Conservation (phyloP, 2,113 vertebrate genomes). For the Empidonax traillii region DNA sequence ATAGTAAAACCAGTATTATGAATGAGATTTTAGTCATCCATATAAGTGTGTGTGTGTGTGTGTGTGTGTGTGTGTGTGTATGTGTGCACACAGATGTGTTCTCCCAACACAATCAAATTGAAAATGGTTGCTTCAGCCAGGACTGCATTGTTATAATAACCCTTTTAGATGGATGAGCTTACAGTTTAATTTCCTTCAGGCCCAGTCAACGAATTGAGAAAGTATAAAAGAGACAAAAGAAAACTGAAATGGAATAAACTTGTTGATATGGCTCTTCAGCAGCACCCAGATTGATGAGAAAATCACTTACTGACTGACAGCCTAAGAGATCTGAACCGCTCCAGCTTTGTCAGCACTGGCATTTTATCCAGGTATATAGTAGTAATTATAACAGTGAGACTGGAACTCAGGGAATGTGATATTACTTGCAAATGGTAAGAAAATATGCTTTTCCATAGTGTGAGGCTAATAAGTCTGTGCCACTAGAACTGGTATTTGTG, state of each 20-base stretch:
- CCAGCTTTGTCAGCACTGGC: not conserved
- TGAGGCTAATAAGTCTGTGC: not conserved
- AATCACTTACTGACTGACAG: not conserved
- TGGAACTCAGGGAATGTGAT: not conserved
- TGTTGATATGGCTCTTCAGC: not conserved
- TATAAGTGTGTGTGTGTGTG: accelerated
- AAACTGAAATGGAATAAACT: not conserved
- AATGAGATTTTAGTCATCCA: not conserved
- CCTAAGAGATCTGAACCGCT: not conserved
- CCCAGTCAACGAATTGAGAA: not conserved
- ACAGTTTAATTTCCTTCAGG: not conserved
- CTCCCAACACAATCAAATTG: not conserved
- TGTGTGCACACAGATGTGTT: not conserved
- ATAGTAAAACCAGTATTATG: not conserved
- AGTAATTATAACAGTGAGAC: not conserved
- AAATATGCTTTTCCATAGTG: not conserved
- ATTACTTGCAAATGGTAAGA: not conserved
- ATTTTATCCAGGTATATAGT: not conserved
- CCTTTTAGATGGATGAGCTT: not conserved
- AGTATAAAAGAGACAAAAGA: not conserved
- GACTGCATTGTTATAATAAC: not conserved
- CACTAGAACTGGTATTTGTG: not conserved
- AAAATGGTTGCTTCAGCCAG: not conserved
- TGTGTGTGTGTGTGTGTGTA: accelerated
- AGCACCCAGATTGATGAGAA: not conserved